These are phyloP conservation scores for Propithecus deckenii DNA, from an alignment of 2,797 vertebrate species.

Conservation along the genomic window DNA sequence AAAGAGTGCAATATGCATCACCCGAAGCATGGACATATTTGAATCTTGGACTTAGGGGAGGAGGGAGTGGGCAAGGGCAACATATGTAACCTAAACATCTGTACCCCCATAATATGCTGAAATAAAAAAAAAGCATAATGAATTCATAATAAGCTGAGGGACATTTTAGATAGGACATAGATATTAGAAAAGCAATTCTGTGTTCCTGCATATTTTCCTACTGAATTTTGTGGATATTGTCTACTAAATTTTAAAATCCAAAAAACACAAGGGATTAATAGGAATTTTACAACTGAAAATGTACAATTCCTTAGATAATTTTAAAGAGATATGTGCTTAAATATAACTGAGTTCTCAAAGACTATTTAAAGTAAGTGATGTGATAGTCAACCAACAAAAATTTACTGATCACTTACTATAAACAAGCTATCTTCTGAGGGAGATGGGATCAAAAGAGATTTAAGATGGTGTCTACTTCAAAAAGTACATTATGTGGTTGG, in stretches of 20 bases:
- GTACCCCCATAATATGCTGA: too few relatives aligned
- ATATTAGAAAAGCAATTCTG: conserved; percentile 28
- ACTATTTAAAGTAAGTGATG: neutral
- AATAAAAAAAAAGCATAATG: neutral
- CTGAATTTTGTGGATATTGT: neutral
- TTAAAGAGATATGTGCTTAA: neutral
- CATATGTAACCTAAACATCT: too few relatives aligned
- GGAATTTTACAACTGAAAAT: neutral
- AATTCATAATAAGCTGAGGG: conserved; percentile 18
- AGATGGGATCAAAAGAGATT: neutral
- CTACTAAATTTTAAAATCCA: conserved; percentile 2
- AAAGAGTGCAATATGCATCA: too few relatives aligned
- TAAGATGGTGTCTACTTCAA: neutral
- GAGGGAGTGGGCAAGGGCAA: too few relatives aligned
- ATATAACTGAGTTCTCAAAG: neutral
- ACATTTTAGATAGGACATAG: neutral
- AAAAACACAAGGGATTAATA: neutral
- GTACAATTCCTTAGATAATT: neutral
- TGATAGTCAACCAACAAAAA: neutral
- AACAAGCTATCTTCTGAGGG: conserved; percentile 22
- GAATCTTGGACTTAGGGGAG: too few relatives aligned
- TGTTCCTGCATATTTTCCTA: neutral
- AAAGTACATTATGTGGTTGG: neutral
- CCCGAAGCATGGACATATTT: too few relatives aligned
- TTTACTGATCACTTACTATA: neutral